Conservation (phyloP, 35 echinoderm and acorn worm genomes). For the Holothuria glaberrima region DNA sequence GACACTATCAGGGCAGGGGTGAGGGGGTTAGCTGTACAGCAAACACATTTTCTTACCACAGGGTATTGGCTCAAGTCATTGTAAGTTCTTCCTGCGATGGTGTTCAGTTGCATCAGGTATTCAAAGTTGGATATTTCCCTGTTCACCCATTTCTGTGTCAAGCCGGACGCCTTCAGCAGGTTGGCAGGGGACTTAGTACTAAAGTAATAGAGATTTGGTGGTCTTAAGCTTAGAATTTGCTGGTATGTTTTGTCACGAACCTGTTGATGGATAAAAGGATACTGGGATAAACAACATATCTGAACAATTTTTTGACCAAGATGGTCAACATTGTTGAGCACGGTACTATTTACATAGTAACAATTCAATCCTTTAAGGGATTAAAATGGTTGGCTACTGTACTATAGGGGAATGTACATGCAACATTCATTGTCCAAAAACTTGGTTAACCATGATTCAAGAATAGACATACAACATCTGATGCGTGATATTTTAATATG, state of each 20-base stretch:
- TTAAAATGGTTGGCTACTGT: too few species aligned
- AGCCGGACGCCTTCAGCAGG: constrained; percentile 79
- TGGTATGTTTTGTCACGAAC: constrained; percentile 89
- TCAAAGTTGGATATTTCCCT: constrained; percentile 99
- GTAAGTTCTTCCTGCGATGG: constrained; percentile 94
- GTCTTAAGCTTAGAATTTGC: constrained; percentile 73
- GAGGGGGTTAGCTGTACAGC: not conserved
- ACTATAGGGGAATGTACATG: too few species aligned
- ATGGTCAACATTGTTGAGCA: too few species aligned
- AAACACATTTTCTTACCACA: constrained; percentile 73
- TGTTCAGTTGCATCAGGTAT: constrained; percentile 98
- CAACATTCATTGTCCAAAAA: too few species aligned
- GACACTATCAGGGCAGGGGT: too few species aligned
- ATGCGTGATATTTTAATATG: too few species aligned
- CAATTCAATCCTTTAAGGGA: too few species aligned
- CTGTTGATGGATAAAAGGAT: constrained; percentile 29
- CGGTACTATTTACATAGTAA: too few species aligned
- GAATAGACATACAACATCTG: too few species aligned
- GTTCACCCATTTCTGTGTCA: constrained; percentile 94
- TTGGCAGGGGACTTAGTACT: constrained; percentile 91
- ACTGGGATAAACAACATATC: too few species aligned
- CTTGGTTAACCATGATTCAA: too few species aligned
- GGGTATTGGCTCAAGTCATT: constrained; percentile 99
- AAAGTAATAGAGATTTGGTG: constrained; percentile 89
- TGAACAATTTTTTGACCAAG: too few species aligned